Conservation (phyloP, 2,113 vertebrate species). For the Columba janthina region DNA sequence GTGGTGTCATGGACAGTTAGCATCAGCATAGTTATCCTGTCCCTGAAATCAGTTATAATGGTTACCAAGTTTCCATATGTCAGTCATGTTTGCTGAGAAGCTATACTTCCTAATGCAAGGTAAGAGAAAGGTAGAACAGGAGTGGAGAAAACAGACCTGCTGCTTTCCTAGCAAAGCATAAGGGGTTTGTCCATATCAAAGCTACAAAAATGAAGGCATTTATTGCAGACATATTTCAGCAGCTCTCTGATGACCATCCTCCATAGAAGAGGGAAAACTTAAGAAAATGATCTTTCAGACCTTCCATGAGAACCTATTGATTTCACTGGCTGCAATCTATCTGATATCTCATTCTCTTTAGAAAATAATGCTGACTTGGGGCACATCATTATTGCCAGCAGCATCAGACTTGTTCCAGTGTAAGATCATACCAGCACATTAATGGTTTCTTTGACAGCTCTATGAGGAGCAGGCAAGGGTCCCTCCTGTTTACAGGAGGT, state of each 20-base stretch:
- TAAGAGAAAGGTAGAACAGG: neutral
- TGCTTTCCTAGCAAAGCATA: neutral
- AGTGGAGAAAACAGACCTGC: neutral
- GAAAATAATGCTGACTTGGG: neutral
- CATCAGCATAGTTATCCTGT: neutral
- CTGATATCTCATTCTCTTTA: neutral
- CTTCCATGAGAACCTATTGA: neutral
- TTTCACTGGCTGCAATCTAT: neutral
- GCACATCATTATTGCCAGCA: neutral
- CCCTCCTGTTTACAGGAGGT: neutral
- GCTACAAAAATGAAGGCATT: neutral
- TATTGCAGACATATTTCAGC: neutral
- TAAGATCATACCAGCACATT: neutral
- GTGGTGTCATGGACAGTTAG: fast-evolving
- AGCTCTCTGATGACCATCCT: neutral
- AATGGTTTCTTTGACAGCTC: neutral
- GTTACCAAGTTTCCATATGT: neutral
- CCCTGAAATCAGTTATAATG: neutral
- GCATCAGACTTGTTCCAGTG: neutral
- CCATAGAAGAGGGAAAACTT: neutral
- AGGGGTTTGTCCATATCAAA: neutral
- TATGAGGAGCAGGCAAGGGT: neutral
- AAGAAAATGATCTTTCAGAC: neutral
- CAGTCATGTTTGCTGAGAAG: neutral
- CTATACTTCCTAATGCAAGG: neutral